These are phyloP conservation scores for Hydroisotoma schaefferi DNA, from an alignment of 2,888 invertebrate species.

Conservation along the genomic window DNA sequence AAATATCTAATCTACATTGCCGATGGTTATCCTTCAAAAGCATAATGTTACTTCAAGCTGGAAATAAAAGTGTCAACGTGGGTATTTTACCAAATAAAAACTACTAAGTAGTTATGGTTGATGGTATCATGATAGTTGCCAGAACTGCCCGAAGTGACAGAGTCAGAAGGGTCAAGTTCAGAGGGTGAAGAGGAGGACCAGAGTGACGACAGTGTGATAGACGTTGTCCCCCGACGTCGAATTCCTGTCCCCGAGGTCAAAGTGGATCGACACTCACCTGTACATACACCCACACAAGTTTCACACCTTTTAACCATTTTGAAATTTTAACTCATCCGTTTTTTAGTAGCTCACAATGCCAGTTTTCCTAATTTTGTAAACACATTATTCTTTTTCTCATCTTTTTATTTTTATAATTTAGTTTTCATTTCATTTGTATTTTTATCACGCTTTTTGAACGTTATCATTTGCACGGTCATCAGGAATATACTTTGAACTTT, in stretches of 20 bases:
- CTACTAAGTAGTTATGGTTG: too few species aligned
- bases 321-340: neutral
- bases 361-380: neutral
- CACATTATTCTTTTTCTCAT: neutral
- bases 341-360: neutral
- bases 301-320: neutral
- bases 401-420: neutral
- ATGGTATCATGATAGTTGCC: conserved; percentile 46
- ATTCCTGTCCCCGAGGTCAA: conserved; percentile 44
- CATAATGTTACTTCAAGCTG: too few species aligned
- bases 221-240: conserved; percentile 35
- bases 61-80: too few species aligned
- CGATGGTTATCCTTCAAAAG: too few species aligned
- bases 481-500: too few species aligned
- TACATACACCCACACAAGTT: conserved; percentile 18
- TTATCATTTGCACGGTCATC: too few species aligned
- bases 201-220: conserved; percentile 46
- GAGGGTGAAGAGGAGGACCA: conserved; percentile 43
- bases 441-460: neutral
- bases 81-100: too few species aligned
- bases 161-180: conserved; percentile 45
- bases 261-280: conserved; percentile 38
- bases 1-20: too few species aligned
- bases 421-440: conserved; percentile 10
- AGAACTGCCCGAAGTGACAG: conserved; percentile 47